A percentile compares a stretch with the other conserved stretches of the same genome.
Conservation (phyloP, 2,113 vertebrate genomes). For the Azemiops feae region DNA sequence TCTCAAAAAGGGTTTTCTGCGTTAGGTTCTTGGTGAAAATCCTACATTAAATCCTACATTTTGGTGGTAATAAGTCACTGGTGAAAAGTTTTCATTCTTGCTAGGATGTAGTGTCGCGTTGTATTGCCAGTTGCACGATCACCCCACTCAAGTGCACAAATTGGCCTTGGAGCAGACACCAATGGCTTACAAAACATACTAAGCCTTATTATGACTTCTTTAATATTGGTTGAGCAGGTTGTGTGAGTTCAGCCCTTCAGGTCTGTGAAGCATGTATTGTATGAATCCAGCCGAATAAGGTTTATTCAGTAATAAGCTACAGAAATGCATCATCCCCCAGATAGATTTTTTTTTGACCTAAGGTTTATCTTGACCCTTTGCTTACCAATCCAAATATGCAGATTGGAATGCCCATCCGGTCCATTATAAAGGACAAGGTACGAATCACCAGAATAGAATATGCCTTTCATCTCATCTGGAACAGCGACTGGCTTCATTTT, state of each 20-base stretch:
- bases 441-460: constrained; percentile 86
- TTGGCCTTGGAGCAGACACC: neutral
- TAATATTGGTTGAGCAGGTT: neutral
- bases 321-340: neutral
- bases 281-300: neutral
- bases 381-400: constrained; percentile 94
- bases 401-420: constrained; percentile 65
- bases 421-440: constrained; percentile 85
- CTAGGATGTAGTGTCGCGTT: neutral
- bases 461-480: constrained; percentile 65
- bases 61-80: neutral
- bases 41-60: neutral
- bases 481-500: constrained; percentile 81
- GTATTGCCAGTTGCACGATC: neutral
- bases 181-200: neutral
- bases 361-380: constrained; percentile 42
- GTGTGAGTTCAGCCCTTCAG: neutral
- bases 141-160: neutral
- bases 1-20: neutral
- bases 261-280: neutral
- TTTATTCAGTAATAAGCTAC: neutral
- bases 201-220: neutral
- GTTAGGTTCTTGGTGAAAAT: neutral
- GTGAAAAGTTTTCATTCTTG: neutral
- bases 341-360: neutral